Conservation (phyloP, 2,797 vertebrate genomes). For the Cynopterus sphinx region DNA sequence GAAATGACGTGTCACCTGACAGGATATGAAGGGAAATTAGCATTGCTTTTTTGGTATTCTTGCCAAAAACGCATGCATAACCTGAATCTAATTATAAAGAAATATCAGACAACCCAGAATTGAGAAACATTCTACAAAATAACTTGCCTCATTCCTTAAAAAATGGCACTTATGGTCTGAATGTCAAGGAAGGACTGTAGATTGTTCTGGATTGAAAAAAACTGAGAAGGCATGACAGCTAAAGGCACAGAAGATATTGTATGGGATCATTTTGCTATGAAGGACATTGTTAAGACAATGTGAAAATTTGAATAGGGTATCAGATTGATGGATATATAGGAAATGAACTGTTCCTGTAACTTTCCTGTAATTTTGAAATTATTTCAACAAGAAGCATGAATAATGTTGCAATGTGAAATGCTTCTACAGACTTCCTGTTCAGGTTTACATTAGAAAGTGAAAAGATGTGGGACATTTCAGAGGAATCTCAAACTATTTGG, state of each 20-base stretch:
- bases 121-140: conserved; percentile 13
- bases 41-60: background rate
- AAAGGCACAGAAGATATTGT: background rate
- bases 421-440: background rate
- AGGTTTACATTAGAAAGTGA: background rate
- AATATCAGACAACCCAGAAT: background rate
- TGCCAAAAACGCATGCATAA: background rate
- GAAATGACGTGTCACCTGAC: background rate
- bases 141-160: background rate
- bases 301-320: background rate
- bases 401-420: background rate
- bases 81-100: conserved; percentile 4
- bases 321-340: background rate
- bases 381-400: background rate
- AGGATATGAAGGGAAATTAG: conserved; percentile 21
- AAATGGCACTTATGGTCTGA: background rate
- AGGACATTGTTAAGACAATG: background rate
- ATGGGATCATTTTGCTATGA: background rate
- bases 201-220: background rate
- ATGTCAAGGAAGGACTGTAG: background rate
- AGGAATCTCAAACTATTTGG: background rate
- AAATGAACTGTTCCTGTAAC: background rate
- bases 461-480: background rate
- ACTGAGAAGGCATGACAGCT: background rate
- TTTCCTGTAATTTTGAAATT: conserved; percentile 35